These are phyloP conservation scores for Thamnophis elegans DNA, from an alignment of 2,797 vertebrate species.

Conservation along the genomic window DNA sequence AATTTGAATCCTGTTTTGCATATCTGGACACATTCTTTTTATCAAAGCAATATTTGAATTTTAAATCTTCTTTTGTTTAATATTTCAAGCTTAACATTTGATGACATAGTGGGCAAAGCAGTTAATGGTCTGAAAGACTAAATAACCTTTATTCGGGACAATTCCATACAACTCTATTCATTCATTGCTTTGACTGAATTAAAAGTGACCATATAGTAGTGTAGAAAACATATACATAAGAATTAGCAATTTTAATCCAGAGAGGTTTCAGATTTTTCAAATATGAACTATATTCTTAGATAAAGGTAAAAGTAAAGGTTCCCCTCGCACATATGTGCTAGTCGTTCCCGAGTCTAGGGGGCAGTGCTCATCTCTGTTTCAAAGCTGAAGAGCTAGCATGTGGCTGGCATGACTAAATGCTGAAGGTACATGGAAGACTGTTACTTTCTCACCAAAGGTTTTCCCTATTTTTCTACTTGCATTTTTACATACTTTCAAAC, in stretches of 20 bases:
- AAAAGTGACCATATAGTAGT: not conserved
- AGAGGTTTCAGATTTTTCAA: not conserved
- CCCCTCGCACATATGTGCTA: no score
- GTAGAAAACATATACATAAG: not conserved
- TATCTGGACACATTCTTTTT: constrained; percentile 1
- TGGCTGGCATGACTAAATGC: no score
- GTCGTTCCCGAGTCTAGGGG: no score
- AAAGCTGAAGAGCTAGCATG: no score
- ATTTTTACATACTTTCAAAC: no score
- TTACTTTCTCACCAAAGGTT: no score
- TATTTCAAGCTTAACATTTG: not conserved
- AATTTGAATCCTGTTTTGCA: constrained; percentile 38
- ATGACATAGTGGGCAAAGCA: not conserved
- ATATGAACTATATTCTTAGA: not conserved
- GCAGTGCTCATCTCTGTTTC: no score
- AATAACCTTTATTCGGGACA: not conserved
- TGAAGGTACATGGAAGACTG: no score
- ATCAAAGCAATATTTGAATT: not conserved
- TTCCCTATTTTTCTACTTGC: no score
- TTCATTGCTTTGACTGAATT: not conserved
- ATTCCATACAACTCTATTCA: not conserved
- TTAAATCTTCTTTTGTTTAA: not conserved
- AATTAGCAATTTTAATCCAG: not conserved
- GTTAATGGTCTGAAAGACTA: not conserved
- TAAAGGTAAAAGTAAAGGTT: not conserved